Base-by-base conservation (phyloP, 1,140 invertebrate species). In the Halictus rubicundus region DNA sequence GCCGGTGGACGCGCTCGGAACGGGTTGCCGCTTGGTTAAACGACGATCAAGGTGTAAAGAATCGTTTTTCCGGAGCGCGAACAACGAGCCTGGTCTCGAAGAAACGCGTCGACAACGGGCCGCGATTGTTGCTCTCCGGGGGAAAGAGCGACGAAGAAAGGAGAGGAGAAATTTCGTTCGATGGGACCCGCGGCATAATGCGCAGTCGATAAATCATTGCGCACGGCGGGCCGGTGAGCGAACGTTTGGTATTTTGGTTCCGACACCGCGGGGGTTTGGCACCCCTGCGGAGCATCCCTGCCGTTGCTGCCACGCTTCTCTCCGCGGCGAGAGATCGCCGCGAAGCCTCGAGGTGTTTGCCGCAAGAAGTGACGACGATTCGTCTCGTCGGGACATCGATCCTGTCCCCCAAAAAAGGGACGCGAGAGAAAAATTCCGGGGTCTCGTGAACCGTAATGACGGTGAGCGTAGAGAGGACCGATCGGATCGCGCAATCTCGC, bases 171-270 rank as follows among this genome's bases (percentile, higher is more conserved):
- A 68, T 68, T 19, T 70, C 63, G 39, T 39, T 61, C n/a, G 70
- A 60, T 79, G 63, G 63, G 42, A 74, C 70, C 46, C 10, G 49
- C 4, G 49, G 78, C 68, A 49, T 79, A 79, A 79, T 49, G 25
- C 16, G 65, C 27, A 66, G 60, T 54, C 73, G 68, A 85, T 85
- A 85, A 85, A 85, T 84, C 78, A 84, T 78, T 68, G 82, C 54
- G 27, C 61, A 23, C 68, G 71, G 74, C 57, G 68, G 39, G 23
- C 82, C 61, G 77, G 68, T 76, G 10, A 79, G 49, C 52, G 25
- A 64, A 52, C 83, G 78, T 85, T 81, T 68, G 81, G 82, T 91
- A 88, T 91, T 92, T 91, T 92, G 90, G 87, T 88, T 89, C 84
- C 23, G 73, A 85, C 90, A 68, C 91, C 76, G 82, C 89, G 88